Conservation (phyloP, 2,113 vertebrate species). For the Triplophysa dalaica region DNA sequence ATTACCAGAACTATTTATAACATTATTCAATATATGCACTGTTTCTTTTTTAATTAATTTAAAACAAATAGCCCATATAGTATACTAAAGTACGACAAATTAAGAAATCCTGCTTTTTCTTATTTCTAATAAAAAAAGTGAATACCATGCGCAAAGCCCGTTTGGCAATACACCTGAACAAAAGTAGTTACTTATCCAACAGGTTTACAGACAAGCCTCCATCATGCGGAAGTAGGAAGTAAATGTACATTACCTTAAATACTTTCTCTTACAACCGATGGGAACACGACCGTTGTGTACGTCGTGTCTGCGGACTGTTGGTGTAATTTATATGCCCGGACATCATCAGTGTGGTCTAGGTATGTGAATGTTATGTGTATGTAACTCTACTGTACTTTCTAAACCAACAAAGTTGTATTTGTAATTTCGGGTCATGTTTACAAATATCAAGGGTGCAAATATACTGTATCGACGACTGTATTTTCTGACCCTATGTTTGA, state of each 20-base stretch:
- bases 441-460: not conserved
- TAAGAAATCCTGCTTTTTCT: too few species aligned
- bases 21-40: too few species aligned
- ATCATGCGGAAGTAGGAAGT: conserved; percentile 28
- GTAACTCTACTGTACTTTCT: not conserved
- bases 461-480: not conserved
- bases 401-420: not conserved
- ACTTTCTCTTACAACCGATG: not conserved
- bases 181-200: not conserved
- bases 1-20: too few species aligned
- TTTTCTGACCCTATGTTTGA: not conserved
- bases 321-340: not conserved
- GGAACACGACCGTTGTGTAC: not conserved
- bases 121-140: too few species aligned
- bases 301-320: not conserved
- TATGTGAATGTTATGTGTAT: not conserved
- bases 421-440: not conserved
- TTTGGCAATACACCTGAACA: too few species aligned
- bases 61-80: too few species aligned
- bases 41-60: too few species aligned
- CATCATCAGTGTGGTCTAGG: not conserved
- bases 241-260: not conserved
- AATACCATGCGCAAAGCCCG: too few species aligned
- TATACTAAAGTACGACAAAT: too few species aligned
- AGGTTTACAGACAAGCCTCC: not conserved